These are phyloP conservation scores for Oostethus manadensis DNA, from an alignment of 2,113 vertebrate species.

Conservation along the genomic window DNA sequence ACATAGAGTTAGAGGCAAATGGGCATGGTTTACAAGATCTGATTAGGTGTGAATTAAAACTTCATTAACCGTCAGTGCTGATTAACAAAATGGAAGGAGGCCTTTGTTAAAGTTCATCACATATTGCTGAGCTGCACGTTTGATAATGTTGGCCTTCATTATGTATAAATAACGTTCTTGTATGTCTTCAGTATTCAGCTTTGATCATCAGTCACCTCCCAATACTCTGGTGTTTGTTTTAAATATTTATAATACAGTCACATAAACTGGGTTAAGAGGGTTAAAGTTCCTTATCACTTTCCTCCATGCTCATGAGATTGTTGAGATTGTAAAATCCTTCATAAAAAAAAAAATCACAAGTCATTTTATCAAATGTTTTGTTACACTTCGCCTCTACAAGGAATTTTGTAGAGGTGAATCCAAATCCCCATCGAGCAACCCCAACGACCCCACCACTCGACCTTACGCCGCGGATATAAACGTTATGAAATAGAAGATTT, in stretches of 20 bases:
- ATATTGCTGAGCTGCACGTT: slow-evolving; percentile 18
- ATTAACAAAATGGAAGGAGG: slow-evolving; percentile 51
- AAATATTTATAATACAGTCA: slow-evolving; percentile 25
- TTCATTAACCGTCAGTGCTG: slow-evolving; percentile 68
- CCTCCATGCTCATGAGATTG: not conserved
- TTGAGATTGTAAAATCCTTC: too few relatives aligned
- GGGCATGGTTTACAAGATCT: slow-evolving; percentile 73
- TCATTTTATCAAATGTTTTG: too few relatives aligned
- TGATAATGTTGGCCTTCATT: slow-evolving; percentile 39
- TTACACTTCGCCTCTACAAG: too few relatives aligned
- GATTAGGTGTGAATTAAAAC: slow-evolving; percentile 80
- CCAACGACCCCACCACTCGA: too few relatives aligned
- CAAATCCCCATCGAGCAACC: too few relatives aligned
- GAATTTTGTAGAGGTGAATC: too few relatives aligned
- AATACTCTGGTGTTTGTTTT: slow-evolving; percentile 3
- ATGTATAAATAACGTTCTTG: slow-evolving; percentile 35
- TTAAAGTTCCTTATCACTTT: slow-evolving; percentile 28
- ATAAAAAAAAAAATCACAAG: too few relatives aligned
- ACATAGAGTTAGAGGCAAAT: slow-evolving; percentile 53
- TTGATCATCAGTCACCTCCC: slow-evolving; percentile 30
- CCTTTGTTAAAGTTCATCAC: slow-evolving; percentile 55
- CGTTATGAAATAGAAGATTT: too few relatives aligned
- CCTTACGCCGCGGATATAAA: too few relatives aligned
- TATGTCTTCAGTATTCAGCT: slow-evolving; percentile 30
- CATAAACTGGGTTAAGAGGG: slow-evolving; percentile 14